Evolutionary conservation across 2,888 invertebrate species (phyloP).

Genomic region (Bursaphelenchus okinawaensis): DNA sequence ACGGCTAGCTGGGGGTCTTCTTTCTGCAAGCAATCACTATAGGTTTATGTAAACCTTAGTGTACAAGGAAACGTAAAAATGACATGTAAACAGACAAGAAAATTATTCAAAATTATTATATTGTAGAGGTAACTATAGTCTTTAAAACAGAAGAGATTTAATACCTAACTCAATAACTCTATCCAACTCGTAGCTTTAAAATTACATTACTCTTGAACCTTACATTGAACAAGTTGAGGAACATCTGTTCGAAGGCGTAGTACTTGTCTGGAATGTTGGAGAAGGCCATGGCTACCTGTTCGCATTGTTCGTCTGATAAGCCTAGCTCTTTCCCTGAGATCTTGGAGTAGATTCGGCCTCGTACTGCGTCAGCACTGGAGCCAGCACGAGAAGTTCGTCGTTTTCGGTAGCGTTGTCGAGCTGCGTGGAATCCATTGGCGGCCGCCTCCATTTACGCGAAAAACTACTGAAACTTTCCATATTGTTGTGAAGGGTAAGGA

Average conservation of each 20-base stretch:
- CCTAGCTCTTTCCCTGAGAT: constrained; percentile 43
- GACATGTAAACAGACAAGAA: too few relatives aligned
- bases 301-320: constrained; percentile 47
- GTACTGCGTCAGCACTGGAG: constrained; percentile 5
- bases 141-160: too few relatives aligned
- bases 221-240: constrained; percentile 46
- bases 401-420: constrained; percentile 17
- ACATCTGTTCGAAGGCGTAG: constrained; percentile 45
- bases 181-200: too few relatives aligned
- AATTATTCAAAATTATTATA: too few relatives aligned
- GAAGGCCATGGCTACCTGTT: constrained; percentile 39
- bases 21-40: constrained; percentile 29
- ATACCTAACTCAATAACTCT: too few relatives aligned
- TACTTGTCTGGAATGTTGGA: constrained; percentile 49
- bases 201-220: too few relatives aligned
- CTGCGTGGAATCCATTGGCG: constrained; percentile 16
- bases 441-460: constrained; percentile 2
- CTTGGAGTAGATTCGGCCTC: constrained; percentile 30
- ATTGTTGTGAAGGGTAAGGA: too few relatives aligned
- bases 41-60: too few relatives aligned
- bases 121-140: too few relatives aligned
- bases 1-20: constrained; percentile 47
- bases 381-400: constrained; percentile 12
- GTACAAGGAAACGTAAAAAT: neutral
- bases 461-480: too few relatives aligned